Conservation (phyloP, 2,888 invertebrate genomes). For the Sesia apiformis region DNA sequence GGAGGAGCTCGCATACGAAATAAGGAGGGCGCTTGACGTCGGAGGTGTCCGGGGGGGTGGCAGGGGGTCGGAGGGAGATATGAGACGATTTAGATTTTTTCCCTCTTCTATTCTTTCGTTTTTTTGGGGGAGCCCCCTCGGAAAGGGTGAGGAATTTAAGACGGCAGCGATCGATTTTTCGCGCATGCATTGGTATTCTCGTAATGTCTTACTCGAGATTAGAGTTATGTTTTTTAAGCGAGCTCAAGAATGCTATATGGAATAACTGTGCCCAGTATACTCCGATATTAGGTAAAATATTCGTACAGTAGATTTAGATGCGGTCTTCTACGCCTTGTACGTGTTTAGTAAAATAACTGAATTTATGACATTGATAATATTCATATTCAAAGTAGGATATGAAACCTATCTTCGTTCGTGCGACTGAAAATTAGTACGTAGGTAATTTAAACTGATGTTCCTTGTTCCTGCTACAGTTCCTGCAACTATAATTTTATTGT, state of each 20-base stretch:
- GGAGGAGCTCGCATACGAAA: slow-evolving; percentile 75
- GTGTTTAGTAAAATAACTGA: no score
- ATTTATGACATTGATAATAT: no score
- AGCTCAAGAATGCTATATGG: not conserved
- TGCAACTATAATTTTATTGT: no score
- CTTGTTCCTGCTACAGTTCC: no score
- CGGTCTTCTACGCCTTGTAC: not conserved
- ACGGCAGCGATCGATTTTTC: slow-evolving; percentile 71
- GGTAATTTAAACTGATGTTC: no score
- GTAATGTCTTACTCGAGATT: slow-evolving; percentile 73
- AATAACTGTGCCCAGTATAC: no score
- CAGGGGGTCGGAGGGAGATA: slow-evolving; percentile 52
- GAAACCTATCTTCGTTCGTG: no score
- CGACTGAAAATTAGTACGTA: no score
- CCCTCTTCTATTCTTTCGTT: slow-evolving; percentile 74
- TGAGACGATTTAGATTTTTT: slow-evolving; percentile 76
- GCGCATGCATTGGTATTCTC: slow-evolving; percentile 73
- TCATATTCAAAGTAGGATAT: no score
- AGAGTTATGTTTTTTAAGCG: slow-evolving; percentile 50
- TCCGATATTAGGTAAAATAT: not conserved
- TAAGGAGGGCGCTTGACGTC: slow-evolving; percentile 70
- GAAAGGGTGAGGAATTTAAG: slow-evolving; percentile 75
- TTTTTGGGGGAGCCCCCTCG: slow-evolving; percentile 73
- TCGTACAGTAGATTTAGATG: not conserved
- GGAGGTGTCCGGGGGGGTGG: slow-evolving; percentile 61